Base-by-base conservation (phyloP, 2,888 invertebrate genomes). In the Drosophila percnosoma region DNA sequence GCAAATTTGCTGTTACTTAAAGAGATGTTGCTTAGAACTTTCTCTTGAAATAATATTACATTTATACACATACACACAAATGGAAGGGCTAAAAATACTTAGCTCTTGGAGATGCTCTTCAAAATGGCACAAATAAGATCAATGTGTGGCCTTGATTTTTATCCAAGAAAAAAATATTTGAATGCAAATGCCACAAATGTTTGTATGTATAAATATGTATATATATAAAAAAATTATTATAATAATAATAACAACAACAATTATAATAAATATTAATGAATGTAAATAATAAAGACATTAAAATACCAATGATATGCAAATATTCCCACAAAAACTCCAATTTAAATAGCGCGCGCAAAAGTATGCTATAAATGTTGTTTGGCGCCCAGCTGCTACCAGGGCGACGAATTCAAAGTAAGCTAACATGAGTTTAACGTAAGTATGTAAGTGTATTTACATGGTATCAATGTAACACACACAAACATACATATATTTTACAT, bases 281-380 rank as follows among this genome's bases (percentile, higher is more conserved):
- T 45, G 2, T 36, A 15, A 15, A 7, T 38, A 45, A 21, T 15
- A 45, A 7, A 13, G 21, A 45, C 8, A 21, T 21, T 38, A 8
- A 45, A 15, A 24, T 45, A 24, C 24, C 24, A n/a, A 40, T 42
- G 5, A 42, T 5, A 11, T 45, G 24, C 4, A 24, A 36, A 27
- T 18, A 18, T 36, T 24, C 10, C 4, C 7, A 15, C 0, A 1
- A 24, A 10, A 36, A 21, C 8, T 21, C 2, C n/a, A 33, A 33
- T 33, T 62, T 13, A 63, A 21, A 61, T 15, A 2, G 0, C 0
- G 21, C 54, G 63, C 75, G 54, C 18, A 61, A 78, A 75, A 78
- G 68, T 78, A 78, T 78, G 78, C 75, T 36, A 54, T 7, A 21
- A 18, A 33, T 34, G 40, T 53, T 40, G 7, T 4, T 10, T 27